Evolutionary conservation across 2,797 vertebrate genomes (phyloP), one percentile per base, ranked within the genome.

Genomic region (Chloroceryle inda): DNA sequence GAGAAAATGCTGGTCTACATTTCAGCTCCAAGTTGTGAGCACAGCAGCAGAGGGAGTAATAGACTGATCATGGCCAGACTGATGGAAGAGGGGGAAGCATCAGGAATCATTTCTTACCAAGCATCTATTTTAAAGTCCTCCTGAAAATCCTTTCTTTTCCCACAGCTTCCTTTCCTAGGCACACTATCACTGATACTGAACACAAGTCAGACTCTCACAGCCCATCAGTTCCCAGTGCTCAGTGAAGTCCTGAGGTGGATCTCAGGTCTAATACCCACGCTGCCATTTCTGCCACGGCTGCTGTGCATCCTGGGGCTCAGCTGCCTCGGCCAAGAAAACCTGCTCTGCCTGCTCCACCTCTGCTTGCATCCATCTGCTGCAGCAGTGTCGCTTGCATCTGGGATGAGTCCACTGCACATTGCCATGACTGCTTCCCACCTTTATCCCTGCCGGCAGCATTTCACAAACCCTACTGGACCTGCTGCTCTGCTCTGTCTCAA

Each of bases 321-420:
- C 56, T 71, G 22, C 49, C 52, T 88, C 76, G 26, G 69, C 50
- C 75, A 50, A 67, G 66, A 49, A 89, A 80, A 61, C 10, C 67
- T n/a, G 2, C 45, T 68, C 27, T n/a, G 45, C 29, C 33, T 74
- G 18, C 38, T 42, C n/a, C 58, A 67, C 38, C 44, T 93, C 68
- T 66, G 53, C 27, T 58, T 35, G 27, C 33, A 55, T 76, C 91
- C 78, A 56, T 33, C 71, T 87, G 81, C 31, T 52, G 67, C 63
- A 63, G 74, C 74, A 87, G 24, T 4, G 22, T 79, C 0, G 0
- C 35, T 62, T 35, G 27, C 35, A 17, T 11, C 17, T 0, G 0
- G 35, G 67, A 94, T 19, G 19, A 82, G 74, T 23, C 67, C 81
- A 76, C 50, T 67, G 91, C 89, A 92, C 92, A 89, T 52, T 37